Base-by-base conservation (phyloP, 2,888 invertebrate genomes). In the Drosophila differens region DNA sequence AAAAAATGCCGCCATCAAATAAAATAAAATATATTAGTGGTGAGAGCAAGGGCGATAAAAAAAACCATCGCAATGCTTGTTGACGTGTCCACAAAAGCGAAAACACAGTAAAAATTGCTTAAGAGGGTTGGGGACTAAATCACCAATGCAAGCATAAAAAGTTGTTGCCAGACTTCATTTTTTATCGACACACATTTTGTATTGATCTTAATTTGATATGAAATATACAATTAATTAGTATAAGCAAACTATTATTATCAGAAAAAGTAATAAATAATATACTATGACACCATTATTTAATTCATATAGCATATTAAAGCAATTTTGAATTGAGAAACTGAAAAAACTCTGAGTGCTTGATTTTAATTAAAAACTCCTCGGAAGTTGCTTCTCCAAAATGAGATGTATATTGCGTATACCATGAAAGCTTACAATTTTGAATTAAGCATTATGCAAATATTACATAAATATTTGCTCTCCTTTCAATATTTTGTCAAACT, bases 1-100 rank as follows among this genome's bases (percentile, higher is more conserved):
- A 72, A 63, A 61, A 58, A 69, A 74, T 64, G 66, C 73, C 82
- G 74, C 59, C 87, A 74, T 78, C 80, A 89, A 86, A 84, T 80
- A 63, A 87, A 85, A 86, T 89, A 87, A 72, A 87, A 74, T 87
- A 82, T 87, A 82, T 84, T 86, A 82, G 74, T 71, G 82, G 81
- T 53, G 72, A 53, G 74, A 70, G 67, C 54, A 28, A 37, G 28
- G 70, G 81, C 73, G 70, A 76, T 79, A 85, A 84, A 80, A 85
- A 85, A 76, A 57, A 30, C 64, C 71, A 74, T 70, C 68, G 76
- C 82, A 73, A 73, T 70, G 72, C 82, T 77, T 74, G 75, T 70
- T 61, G 83, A 76, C 59, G 69, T 75, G 66, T 69, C 51, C 65
- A 63, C 72, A 81, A 71, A 68, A 33, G 72, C 55, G 44, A 37